Percentiles rank a stretch among this genome's conserved stretches.
phyloP scores from a whole-genome alignment of 2,113 vertebrate species.

The Upupa epops region DNA sequence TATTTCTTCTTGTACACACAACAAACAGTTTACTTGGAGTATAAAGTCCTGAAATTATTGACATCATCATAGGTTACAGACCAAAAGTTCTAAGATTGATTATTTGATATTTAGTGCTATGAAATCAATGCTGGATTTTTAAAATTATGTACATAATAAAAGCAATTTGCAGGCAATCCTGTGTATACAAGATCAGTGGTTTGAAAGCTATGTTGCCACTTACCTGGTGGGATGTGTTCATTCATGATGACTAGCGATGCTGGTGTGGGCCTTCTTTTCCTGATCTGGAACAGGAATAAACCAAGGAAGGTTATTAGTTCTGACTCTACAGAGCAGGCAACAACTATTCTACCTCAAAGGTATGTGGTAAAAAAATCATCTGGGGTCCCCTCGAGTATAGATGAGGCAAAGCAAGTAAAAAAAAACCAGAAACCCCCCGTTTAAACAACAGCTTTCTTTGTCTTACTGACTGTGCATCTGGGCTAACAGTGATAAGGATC shows the following conservation, averaged over 20 bases:
- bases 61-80: not conserved
- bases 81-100: not conserved
- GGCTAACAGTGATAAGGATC: not conserved
- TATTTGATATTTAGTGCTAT: not conserved
- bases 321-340: not conserved
- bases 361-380: not conserved
- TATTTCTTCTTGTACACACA: not conserved
- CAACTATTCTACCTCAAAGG: not conserved
- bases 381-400: not conserved
- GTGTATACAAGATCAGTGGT: not conserved
- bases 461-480: not conserved
- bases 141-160: not conserved
- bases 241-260: constrained; percentile 93
- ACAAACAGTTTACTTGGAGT: not conserved
- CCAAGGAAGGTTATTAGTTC: not conserved
- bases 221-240: constrained; percentile 84
- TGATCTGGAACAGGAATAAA: constrained; percentile 81
- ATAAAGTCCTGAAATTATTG: not conserved
- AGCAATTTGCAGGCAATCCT: not conserved
- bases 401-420: not conserved
- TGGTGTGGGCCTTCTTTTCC: constrained; percentile 91
- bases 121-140: not conserved
- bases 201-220: constrained; percentile 1
- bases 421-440: no score
- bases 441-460: not conserved